Conservation (phyloP, 2,797 vertebrate species). For the Rousettus madagascariensis region DNA sequence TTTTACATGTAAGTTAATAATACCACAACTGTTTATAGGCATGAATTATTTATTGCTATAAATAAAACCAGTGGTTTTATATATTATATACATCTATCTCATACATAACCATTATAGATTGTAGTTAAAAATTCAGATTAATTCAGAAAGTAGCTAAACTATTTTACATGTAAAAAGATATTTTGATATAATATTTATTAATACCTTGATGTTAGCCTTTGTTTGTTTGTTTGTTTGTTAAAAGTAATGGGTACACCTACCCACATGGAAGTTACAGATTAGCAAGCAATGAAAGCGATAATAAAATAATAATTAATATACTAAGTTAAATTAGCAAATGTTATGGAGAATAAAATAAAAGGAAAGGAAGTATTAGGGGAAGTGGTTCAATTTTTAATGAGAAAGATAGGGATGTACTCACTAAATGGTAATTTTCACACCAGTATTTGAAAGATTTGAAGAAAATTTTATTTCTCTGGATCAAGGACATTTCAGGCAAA, state of each 20-base stretch:
- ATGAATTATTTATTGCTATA: neutral
- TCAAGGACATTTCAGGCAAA: neutral
- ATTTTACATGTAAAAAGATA: neutral
- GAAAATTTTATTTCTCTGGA: neutral
- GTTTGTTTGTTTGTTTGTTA: no score
- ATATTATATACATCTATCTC: neutral
- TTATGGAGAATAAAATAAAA: neutral
- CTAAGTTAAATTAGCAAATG: neutral
- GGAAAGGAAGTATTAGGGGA: neutral
- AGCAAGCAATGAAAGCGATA: neutral
- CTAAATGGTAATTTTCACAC: neutral
- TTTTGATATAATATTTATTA: neutral
- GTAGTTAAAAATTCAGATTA: neutral
- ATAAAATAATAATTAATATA: neutral
- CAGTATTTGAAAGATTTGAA: neutral
- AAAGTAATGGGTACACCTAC: neutral
- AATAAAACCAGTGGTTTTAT: neutral
- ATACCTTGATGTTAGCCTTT: neutral
- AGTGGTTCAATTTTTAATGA: neutral
- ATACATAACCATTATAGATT: neutral
- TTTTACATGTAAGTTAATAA: neutral
- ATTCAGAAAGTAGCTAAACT: neutral
- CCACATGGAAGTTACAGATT: neutral
- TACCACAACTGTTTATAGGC: neutral
- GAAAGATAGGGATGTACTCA: neutral